Evolutionary conservation across 1,140 invertebrate species (phyloP), one percentile per base, ranked within the genome.

Genomic region (Sinonovacula constricta): DNA sequence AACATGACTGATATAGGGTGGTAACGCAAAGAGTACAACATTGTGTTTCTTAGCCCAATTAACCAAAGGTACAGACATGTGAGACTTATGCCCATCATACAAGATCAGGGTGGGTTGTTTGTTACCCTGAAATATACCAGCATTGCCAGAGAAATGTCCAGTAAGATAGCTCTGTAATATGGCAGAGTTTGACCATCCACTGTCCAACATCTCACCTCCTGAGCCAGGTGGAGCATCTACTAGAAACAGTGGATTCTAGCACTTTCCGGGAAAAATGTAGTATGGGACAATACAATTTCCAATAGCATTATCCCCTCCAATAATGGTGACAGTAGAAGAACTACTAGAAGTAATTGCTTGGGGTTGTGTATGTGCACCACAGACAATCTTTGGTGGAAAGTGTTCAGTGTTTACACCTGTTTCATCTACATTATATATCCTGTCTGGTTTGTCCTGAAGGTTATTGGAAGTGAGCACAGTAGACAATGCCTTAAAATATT

Each of bases 141-240:
- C 34, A 53, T 53, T 24, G 65, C 22, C 60, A 0, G 51, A 31
- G 68, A 93, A 92, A 83, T 92, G 83, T 59, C 89, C 53, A 5
- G 22, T 69, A 82, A 93, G 83, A 39, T 92, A 92, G 86, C 91
- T 85, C 34, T 91, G 28, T 88, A 92, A 92, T 34, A 88, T 70
- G 24, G 81, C 68, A 30, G 70, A 80, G 31, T 85, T 90, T 85
- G 92, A 91, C 90, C 91, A 92, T n/a, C 92, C 92, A 82, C 72
- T 90, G 70, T 54, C 82, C 80, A 86, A 86, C 4, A 91, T 88
- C 31, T 81, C 81, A 66, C 89, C 92, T 24, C 85, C 59, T 59
- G 81, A 67, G 45, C 90, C 91, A 26, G 86, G 57, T n/a, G 91
- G 90, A 15, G 87, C 90, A 83, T 88, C 88, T 60, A 84, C 85